These are phyloP conservation scores for Drosophila miranda DNA, from an alignment of 1,140 invertebrate species.

Conservation along the genomic window DNA sequence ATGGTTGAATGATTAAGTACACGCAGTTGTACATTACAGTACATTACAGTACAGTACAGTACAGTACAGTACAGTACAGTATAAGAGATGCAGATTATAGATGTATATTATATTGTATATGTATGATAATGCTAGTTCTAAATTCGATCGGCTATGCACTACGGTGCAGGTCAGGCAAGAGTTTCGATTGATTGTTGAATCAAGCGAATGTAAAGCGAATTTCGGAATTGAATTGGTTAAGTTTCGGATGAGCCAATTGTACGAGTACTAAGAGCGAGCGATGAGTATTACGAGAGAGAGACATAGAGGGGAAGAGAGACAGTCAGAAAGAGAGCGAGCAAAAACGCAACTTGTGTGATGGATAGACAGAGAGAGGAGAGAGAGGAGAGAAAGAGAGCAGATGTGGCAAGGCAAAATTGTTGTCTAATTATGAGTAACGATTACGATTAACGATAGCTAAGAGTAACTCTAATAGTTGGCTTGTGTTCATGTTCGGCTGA, in stretches of 20 bases:
- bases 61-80: background rate
- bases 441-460: conserved; percentile 51
- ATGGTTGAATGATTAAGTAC: conserved; percentile 14
- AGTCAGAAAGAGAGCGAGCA: conserved; percentile 9
- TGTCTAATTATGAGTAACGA: conserved; percentile 36
- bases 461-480: conserved; percentile 48
- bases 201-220: conserved; percentile 25
- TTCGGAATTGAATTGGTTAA: conserved; percentile 8
- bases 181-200: conserved; percentile 14
- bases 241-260: conserved; percentile 16
- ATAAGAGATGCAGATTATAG: background rate
- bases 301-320: conserved; percentile 21
- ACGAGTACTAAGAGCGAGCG: conserved; percentile 37
- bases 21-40: background rate
- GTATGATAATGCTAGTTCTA: conserved; percentile 21
- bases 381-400: conserved; percentile 19
- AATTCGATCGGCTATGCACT: conserved; percentile 31
- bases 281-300: conserved; percentile 17
- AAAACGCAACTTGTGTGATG: conserved; percentile 12
- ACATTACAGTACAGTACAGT: conserved; percentile 1
- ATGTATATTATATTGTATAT: conserved; percentile 4
- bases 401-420: conserved; percentile 33
- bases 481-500: conserved; percentile 41
- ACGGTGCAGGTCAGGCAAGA: conserved; percentile 41
- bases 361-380: conserved; percentile 19